A percentile compares a stretch with the other conserved stretches of the same genome.
Evolutionary conservation across 2,797 vertebrate genomes (phyloP).

Genomic region (Lepilemur septentrionalis): DNA sequence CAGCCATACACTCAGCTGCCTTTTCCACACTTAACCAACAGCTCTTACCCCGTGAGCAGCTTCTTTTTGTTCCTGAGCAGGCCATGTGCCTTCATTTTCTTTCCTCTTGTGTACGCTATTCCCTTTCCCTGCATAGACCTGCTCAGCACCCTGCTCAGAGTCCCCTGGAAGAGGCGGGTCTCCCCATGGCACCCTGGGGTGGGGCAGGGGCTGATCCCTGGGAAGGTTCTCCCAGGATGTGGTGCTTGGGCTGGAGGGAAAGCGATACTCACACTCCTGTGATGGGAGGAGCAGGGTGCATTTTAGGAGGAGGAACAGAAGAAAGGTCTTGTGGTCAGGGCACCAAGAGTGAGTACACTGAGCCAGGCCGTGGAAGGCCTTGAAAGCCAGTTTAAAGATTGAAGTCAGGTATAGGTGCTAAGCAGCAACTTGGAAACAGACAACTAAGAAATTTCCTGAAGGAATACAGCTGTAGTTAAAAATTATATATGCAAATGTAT

Average conservation of each 20-base stretch:
- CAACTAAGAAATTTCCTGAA: not conserved
- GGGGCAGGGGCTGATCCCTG: not conserved
- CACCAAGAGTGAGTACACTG: not conserved
- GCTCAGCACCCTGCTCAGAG: not conserved
- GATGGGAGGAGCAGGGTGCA: not conserved
- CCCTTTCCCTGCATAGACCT: not conserved
- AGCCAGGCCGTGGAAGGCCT: not conserved
- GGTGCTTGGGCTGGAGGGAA: not conserved
- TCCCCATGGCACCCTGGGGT: rapidly evolving
- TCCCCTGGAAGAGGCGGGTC: too few relatives aligned
- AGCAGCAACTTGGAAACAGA: not conserved
- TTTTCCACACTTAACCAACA: not conserved
- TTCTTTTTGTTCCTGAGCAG: not conserved
- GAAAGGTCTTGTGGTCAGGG: not conserved
- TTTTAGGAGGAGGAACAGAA: not conserved
- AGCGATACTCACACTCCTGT: not conserved
- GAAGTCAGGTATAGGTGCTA: not conserved
- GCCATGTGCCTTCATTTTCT: not conserved
- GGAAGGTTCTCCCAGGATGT: too few relatives aligned
- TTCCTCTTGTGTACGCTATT: not conserved
- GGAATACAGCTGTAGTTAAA: not conserved
- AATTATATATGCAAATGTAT: not conserved
- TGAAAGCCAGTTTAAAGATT: not conserved
- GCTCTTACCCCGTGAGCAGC: too few relatives aligned
- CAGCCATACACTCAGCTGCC: not conserved